phyloP scores from a whole-genome alignment of 2,113 vertebrate species.

The Thamnaconus septentrionalis region DNA sequence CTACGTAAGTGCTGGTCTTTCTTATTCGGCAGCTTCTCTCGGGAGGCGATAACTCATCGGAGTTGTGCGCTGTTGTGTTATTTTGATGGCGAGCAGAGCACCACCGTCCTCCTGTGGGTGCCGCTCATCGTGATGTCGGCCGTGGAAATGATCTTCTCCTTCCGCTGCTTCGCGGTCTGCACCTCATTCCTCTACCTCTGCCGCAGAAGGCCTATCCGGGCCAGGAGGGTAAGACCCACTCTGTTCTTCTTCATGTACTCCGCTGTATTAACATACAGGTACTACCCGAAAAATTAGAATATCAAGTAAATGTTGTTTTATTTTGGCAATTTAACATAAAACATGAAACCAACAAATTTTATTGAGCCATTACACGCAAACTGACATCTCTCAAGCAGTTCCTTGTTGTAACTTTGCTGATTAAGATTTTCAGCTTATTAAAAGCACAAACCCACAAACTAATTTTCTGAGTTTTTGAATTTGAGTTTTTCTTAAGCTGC shows the following conservation, averaged over 20 bases:
- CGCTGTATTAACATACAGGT: neutral
- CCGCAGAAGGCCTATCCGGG: slow-evolving; percentile 43
- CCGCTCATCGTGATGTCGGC: slow-evolving; percentile 77
- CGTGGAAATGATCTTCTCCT: slow-evolving; percentile 77
- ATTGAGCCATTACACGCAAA: no score
- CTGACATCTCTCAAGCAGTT: no score
- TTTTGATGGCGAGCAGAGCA: slow-evolving; percentile 71
- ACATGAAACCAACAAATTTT: no score
- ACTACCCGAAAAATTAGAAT: no score
- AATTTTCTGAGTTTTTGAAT: no score
- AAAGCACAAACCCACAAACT: no score
- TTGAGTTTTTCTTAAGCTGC: no score
- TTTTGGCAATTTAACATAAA: no score
- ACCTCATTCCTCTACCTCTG: slow-evolving; percentile 73
- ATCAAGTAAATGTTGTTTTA: no score
- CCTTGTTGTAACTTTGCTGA: no score
- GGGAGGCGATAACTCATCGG: neutral
- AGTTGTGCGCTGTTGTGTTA: neutral
- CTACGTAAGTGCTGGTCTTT: slow-evolving; percentile 78
- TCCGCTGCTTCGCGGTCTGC: slow-evolving; percentile 76
- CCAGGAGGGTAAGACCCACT: slow-evolving; percentile 47
- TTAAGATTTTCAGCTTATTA: no score
- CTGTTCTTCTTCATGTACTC: neutral
- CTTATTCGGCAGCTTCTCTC: neutral
- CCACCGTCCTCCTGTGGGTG: slow-evolving; percentile 85